Conservation (phyloP, 2,797 vertebrate genomes). For the Philypnodon macrostomus region DNA sequence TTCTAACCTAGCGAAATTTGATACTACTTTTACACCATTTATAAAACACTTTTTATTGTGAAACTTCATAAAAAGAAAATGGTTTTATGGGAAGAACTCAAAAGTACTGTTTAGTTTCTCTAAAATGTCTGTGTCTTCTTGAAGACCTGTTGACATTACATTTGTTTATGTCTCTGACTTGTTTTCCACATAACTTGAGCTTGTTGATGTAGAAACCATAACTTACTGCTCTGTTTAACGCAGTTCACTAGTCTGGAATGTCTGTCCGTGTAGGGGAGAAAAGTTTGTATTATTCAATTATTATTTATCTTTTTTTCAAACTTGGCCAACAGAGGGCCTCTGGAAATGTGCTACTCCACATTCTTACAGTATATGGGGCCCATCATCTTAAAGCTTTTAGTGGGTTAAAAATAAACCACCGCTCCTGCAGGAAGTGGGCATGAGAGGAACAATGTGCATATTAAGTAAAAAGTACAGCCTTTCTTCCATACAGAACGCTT, state of each 20-base stretch:
- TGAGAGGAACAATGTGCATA: slow-evolving; percentile 41
- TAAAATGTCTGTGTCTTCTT: slow-evolving; percentile 8
- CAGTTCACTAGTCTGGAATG: slow-evolving; percentile 49
- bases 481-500: slow-evolving; percentile 28
- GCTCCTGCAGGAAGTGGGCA: slow-evolving; percentile 51
- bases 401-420: slow-evolving; percentile 73
- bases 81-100: slow-evolving; percentile 8
- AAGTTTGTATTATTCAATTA: slow-evolving; percentile 43
- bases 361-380: slow-evolving; percentile 61
- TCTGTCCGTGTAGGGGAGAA: slow-evolving; percentile 46
- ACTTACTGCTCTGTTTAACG: slow-evolving; percentile 46
- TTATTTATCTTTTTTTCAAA: slow-evolving; percentile 28
- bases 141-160: slow-evolving; percentile 34
- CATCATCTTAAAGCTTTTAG: slow-evolving; percentile 74
- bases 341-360: slow-evolving; percentile 28
- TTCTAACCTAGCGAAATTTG: slow-evolving; percentile 1
- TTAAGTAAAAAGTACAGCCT: slow-evolving; percentile 20
- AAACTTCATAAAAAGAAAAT: slow-evolving; percentile 14
- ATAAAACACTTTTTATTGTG: slow-evolving; percentile 1
- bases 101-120: slow-evolving; percentile 12
- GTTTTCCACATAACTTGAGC: slow-evolving; percentile 37
- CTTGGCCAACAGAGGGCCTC: slow-evolving; percentile 77
- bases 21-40: slow-evolving; percentile 13
- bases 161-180: slow-evolving; percentile 40
- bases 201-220: slow-evolving; percentile 56